Evolutionary conservation across 2,113 vertebrate genomes (phyloP).

Genomic region (Scatophagus argus): DNA sequence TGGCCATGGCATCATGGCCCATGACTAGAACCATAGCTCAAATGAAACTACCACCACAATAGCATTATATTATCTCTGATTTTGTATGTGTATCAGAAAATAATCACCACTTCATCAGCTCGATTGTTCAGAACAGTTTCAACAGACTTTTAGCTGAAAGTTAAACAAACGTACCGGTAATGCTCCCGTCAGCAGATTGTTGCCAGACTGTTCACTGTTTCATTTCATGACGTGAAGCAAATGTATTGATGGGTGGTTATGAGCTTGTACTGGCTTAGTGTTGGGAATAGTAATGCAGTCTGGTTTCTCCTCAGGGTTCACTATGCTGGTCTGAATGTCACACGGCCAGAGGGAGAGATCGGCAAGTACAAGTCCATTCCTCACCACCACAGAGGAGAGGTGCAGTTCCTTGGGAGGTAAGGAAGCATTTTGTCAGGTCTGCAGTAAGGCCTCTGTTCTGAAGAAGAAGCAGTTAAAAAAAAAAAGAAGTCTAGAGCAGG

Average conservation of each 20-base stretch:
- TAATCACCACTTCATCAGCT: background rate
- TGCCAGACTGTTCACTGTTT: background rate
- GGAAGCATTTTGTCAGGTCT: conserved; percentile 18
- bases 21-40: too few species aligned
- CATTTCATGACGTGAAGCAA: background rate
- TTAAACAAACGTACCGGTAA: background rate
- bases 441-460: background rate
- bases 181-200: background rate
- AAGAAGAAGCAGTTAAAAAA: too few species aligned
- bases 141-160: too few species aligned
- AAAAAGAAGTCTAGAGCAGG: too few species aligned
- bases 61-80: too few species aligned
- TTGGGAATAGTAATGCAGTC: background rate
- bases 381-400: conserved; percentile 96
- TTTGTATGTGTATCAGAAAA: too few species aligned
- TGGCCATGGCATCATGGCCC: too few species aligned
- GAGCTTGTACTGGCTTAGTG: background rate
- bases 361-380: conserved; percentile 98
- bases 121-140: too few species aligned
- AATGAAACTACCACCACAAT: too few species aligned
- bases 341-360: conserved; percentile 92
- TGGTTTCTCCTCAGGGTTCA: conserved; percentile 85
- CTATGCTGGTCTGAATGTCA: conserved; percentile 91
- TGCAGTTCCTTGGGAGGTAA: conserved; percentile 96
- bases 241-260: background rate